phyloP scores from a whole-genome alignment of 2,888 invertebrate genomes.

The Choreutis nemorana region DNA sequence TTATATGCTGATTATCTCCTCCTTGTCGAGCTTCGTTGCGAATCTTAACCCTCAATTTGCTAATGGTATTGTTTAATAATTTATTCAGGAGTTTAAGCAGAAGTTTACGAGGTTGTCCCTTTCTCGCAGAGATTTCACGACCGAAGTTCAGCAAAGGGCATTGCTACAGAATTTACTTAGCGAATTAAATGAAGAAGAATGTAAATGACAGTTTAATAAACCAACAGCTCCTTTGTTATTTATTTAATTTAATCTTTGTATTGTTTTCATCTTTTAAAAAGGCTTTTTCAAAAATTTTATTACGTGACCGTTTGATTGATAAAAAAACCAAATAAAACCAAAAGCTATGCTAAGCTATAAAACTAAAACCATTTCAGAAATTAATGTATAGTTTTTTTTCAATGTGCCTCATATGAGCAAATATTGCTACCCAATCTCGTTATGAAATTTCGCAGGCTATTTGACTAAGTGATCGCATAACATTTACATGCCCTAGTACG shows the following conservation, averaged over 20 bases:
- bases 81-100: slow-evolving; percentile 8
- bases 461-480: slow-evolving; percentile 56
- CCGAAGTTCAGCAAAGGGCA: slow-evolving; percentile 7
- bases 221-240: too few relatives aligned
- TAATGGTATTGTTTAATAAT: slow-evolving; percentile 7
- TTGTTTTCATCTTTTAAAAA: too few relatives aligned
- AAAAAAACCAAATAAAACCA: too few relatives aligned
- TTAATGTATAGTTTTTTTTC: too few relatives aligned
- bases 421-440: too few relatives aligned
- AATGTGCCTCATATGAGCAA: too few relatives aligned
- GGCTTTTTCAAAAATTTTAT: too few relatives aligned
- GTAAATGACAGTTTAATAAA: slow-evolving; percentile 33
- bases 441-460: slow-evolving; percentile 42
- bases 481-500: slow-evolving; percentile 63
- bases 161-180: slow-evolving; percentile 12
- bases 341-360: too few relatives aligned
- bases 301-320: too few relatives aligned
- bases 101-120: slow-evolving; percentile 7
- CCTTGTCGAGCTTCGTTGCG: not conserved
- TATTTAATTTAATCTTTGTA: too few relatives aligned
- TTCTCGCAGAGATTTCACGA: slow-evolving; percentile 9
- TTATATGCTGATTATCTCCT: not conserved
- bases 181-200: slow-evolving; percentile 37
- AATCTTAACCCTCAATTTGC: slow-evolving; percentile 3
- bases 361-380: too few relatives aligned